Evolutionary conservation across 1,140 invertebrate species (phyloP), one percentile per base, ranked within the genome.

Genomic region (Lysiphlebus fabarum): DNA sequence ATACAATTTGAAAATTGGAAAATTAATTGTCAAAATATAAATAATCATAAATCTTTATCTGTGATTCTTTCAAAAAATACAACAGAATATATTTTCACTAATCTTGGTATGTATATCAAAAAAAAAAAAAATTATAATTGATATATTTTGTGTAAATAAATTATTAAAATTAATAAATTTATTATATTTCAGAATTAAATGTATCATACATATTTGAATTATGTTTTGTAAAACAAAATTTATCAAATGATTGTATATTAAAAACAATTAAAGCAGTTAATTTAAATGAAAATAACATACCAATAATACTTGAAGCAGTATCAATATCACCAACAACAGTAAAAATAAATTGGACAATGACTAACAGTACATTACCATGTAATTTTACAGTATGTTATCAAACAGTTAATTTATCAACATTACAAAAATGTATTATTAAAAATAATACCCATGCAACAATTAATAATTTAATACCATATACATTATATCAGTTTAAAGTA

Each of bases 401-500:
- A 56, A 58, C 72, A 8, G 77, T 83, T 38, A 71, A 76, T 56
- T 59, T 59, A 12, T 36, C 57, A 51, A 67, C 67, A 51, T 47
- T 47, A 37, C 64, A 74, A 41, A 72, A 69, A 51, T 79, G 78
- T 56, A 62, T 70, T 41, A 58, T 69, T 58, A 66, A 64, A 62
- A 80, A 81, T 48, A 73, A 73, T 56, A 73, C 75, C 7, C 76
- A 76, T 62, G 66, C 78, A 34, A 69, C 73, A 36, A 68, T 86
- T 7, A 73, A 74, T 45, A 77, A 81, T 59, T 68, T 87, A n/a
- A 83, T 75, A 64, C 82, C 85, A 36, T 84, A 81, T 69, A 85
- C 82, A 40, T 65, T 82, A 8, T 87, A 87, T 65, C 81, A 85
- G 65, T 84, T 87, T 63, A 84, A 81, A 73, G 81, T 87, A 5